Base-by-base conservation (phyloP, 2,113 vertebrate genomes). In the Stomatorhinus ivindoensis region DNA sequence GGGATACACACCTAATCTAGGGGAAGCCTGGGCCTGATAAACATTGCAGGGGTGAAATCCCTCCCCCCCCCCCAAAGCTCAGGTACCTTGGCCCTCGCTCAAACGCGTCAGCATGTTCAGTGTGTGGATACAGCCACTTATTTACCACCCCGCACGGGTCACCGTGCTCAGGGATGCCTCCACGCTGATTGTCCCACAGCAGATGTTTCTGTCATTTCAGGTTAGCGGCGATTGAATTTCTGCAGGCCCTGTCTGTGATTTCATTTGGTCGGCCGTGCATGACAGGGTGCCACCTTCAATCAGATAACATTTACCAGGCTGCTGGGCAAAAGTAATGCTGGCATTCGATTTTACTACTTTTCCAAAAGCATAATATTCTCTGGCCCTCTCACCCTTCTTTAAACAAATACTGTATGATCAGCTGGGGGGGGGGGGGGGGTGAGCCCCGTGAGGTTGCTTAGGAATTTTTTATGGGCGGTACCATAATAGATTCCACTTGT, bases 21-120 rank as follows among this genome's bases (percentile, higher is more conserved):
- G 92, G 87, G 89, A 93, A 91, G 92, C 92, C 92, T 88, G 87
- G 92, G 46, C 92, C 94, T 84, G 88, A 93, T 93, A 94, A 95
- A 95, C 94, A 94, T 53, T 65, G 91, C 91, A n/a, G 91, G 93
- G 88, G 58, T 21, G 39, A 88, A 69, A 65, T 91, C 91, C 93
- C 91, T 91, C 73, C 47, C 19, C 11, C 48, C 10, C 0, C 53
- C 19, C 3, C 31, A 47, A 15, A 11, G 15, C 85, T 55, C 35
- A 4, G 7, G 82, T 85, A 83, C 31, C 89, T 39, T 65, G 3
- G 89, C 89, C 88, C 89, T 84, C 15, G 8, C 73, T 90, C 86
- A 87, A 91, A 93, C 90, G 80, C 91, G 47, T 53, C 88, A 92
- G 89, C 91, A 90, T 93, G 92, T 90, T 92, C 92, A 93, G 91